These are phyloP conservation scores for Deroplatys truncata DNA, from an alignment of 2,888 invertebrate species.

Conservation along the genomic window DNA sequence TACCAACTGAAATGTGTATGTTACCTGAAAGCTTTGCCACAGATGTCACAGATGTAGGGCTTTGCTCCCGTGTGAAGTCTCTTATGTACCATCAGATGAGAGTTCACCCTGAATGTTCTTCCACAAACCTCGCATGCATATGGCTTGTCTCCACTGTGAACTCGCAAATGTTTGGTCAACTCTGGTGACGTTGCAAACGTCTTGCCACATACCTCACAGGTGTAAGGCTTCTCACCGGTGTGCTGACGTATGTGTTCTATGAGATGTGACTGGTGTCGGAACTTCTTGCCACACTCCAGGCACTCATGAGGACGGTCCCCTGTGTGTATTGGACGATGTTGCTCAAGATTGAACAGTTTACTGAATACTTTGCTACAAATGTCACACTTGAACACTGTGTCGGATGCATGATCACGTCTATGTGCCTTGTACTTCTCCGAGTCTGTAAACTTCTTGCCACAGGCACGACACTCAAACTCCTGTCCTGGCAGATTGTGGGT, in stretches of 20 bases:
- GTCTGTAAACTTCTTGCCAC: neutral
- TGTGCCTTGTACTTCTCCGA: neutral
- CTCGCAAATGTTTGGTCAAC: neutral
- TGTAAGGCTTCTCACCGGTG: neutral
- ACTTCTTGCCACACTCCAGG: neutral
- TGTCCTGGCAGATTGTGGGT: neutral
- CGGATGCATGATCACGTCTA: neutral
- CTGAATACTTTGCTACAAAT: neutral
- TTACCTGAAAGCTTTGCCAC: conserved; percentile 5
- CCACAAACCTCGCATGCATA: conserved; percentile 8
- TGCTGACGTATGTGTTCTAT: neutral
- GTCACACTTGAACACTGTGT: neutral
- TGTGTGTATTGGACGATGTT: neutral
- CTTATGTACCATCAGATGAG: neutral
- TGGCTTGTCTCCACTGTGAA: conserved; percentile 10
- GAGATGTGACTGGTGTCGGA: neutral
- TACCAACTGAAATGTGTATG: too few relatives aligned
- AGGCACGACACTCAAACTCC: neutral
- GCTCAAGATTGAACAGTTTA: neutral
- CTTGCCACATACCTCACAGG: neutral
- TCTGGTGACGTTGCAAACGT: neutral
- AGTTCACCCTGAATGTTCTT: neutral
- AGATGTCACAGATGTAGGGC: neutral
- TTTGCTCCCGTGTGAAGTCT: conserved; percentile 1
- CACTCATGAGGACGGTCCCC: neutral